Percentiles rank a stretch among this genome's conserved stretches.
Evolutionary conservation across 2,888 invertebrate genomes (phyloP).

Genomic region (Xestia xanthographa): DNA sequence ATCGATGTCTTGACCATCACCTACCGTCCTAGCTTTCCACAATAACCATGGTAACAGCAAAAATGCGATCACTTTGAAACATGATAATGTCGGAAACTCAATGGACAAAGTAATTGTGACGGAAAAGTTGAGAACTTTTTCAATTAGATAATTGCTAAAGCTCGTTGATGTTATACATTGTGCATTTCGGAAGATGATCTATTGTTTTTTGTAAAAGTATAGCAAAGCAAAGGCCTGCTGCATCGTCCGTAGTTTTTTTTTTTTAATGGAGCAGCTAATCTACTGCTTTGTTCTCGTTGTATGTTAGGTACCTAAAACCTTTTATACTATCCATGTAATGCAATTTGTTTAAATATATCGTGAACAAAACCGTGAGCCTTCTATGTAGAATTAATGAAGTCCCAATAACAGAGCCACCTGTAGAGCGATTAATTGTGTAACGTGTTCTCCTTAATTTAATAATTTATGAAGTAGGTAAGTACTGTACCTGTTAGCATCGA

Average conservation of each 20-base stretch:
- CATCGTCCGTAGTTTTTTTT: neutral
- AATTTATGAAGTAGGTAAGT: conserved; percentile 4
- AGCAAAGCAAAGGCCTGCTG: too few relatives aligned
- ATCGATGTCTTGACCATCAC: conserved; percentile 31
- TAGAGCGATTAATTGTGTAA: conserved; percentile 38
- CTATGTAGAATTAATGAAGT: conserved; percentile 17
- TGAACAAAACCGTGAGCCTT: conserved; percentile 2
- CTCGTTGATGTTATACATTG: neutral
- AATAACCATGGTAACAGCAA: conserved; percentile 18
- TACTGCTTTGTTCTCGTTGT: neutral
- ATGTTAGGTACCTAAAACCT: neutral
- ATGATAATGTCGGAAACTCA: conserved; percentile 34
- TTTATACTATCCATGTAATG: neutral
- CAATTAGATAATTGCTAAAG: conserved; percentile 50
- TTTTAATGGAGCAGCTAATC: too few relatives aligned
- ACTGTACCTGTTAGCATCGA: neutral
- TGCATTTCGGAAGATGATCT: neutral
- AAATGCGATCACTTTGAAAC: conserved; percentile 29
- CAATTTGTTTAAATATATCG: neutral
- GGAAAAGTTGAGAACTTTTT: conserved; percentile 44
- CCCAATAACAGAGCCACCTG: conserved; percentile 35
- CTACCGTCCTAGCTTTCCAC: conserved; percentile 5
- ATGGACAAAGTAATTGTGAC: conserved; percentile 33
- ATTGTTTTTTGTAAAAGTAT: neutral
- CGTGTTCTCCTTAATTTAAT: conserved; percentile 22